phyloP scores from a whole-genome alignment of 1,140 invertebrate genomes.

The Apocrypta bakeri region DNA sequence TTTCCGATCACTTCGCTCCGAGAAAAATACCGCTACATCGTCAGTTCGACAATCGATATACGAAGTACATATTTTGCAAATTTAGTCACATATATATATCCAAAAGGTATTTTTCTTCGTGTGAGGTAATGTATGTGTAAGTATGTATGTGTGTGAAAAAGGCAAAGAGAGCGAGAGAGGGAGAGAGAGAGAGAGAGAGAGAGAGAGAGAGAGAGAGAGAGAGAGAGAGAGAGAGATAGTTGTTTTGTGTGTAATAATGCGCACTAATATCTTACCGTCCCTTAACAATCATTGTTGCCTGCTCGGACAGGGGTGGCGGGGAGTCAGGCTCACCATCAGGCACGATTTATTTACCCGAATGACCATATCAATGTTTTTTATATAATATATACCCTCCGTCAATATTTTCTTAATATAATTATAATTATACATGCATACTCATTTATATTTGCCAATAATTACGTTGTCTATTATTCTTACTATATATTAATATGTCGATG shows the following conservation, averaged over 20 bases:
- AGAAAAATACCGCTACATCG: slow-evolving; percentile 37
- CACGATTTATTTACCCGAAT: slow-evolving; percentile 70
- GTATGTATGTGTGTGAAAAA: no score
- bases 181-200: neutral
- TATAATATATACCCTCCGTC: slow-evolving; percentile 29
- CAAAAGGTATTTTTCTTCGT: neutral
- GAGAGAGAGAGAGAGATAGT: neutral
- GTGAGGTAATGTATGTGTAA: neutral
- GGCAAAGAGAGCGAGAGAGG: neutral
- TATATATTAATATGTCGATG: slow-evolving; percentile 36
- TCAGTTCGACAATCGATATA: slow-evolving; percentile 46
- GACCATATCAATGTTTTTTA: slow-evolving; percentile 60
- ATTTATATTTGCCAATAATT: slow-evolving; percentile 40
- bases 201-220: neutral
- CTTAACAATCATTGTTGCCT: slow-evolving; percentile 70
- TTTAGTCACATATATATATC: neutral
- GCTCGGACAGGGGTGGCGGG: slow-evolving; percentile 71
- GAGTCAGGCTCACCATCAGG: slow-evolving; percentile 76
- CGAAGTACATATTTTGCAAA: neutral
- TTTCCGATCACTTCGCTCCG: slow-evolving; percentile 52
- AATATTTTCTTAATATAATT: slow-evolving; percentile 43
- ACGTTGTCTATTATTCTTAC: slow-evolving; percentile 42
- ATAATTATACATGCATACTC: slow-evolving; percentile 6
- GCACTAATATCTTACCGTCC: slow-evolving; percentile 57
- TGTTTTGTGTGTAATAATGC: neutral